Percentiles rank a stretch among this genome's conserved stretches.
Evolutionary conservation across 2,113 vertebrate genomes (phyloP).

Genomic region (Microcebus jonahi): DNA sequence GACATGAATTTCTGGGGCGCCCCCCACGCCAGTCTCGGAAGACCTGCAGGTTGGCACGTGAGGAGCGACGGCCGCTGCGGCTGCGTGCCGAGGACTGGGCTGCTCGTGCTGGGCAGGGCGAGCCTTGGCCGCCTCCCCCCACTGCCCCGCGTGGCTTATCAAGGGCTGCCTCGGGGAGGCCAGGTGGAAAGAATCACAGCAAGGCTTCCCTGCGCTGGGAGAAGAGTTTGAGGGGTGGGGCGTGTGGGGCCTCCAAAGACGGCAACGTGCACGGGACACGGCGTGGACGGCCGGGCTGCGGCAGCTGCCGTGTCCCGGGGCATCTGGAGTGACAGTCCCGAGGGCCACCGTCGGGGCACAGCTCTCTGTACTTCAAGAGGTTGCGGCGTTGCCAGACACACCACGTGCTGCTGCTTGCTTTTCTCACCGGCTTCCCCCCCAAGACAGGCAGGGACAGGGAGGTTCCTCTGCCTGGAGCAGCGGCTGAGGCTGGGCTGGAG

Average conservation of each 20-base stretch:
- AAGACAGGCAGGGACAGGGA: not conserved
- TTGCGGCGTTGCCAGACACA: not conserved
- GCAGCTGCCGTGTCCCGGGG: not conserved
- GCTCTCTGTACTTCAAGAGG: not conserved
- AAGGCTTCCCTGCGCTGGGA: not conserved
- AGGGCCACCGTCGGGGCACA: not conserved
- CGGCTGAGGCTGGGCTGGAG: not conserved
- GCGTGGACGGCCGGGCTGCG: not conserved
- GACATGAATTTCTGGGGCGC: conserved; percentile 31
- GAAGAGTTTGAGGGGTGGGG: not conserved
- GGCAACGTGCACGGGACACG: not conserved
- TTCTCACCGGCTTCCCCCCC: not conserved
- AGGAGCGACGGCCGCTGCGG: not conserved
- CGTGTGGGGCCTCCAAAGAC: not conserved
- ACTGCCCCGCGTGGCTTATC: not conserved
- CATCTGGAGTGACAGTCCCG: not conserved
- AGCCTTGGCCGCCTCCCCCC: not conserved
- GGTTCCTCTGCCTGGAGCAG: not conserved
- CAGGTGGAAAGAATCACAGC: not conserved
- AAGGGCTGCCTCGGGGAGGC: conserved; percentile 51
- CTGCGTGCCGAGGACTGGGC: not conserved
- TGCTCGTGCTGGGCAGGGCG: not conserved
- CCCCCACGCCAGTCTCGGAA: not conserved
- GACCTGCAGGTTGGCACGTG: not conserved
- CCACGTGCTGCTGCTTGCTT: not conserved